Conservation (phyloP, 2,113 vertebrate species). For the Symphodus melops region DNA sequence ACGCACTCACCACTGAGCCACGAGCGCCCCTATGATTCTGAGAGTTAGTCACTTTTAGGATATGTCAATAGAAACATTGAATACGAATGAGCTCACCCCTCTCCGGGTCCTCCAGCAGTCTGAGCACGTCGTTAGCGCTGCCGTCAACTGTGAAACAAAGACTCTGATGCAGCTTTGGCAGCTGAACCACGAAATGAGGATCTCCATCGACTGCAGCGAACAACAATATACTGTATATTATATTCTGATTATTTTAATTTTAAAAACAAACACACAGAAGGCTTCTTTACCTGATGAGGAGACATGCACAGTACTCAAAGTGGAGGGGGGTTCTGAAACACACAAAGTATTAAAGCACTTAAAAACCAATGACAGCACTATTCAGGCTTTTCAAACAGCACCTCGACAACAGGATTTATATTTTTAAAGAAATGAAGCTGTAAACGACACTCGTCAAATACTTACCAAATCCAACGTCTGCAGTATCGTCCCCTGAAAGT, state of each 20-base stretch:
- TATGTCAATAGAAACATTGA: no score
- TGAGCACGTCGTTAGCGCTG: conserved; percentile 81
- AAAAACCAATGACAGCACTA: conserved; percentile 51
- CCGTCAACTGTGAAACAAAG: conserved; percentile 89
- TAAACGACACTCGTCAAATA: neutral
- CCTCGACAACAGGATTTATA: neutral
- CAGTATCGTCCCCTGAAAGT: conserved; percentile 62
- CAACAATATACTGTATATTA: neutral
- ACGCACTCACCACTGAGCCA: no score
- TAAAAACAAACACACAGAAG: neutral
- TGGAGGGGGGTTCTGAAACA: conserved; percentile 65
- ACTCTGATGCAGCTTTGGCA: conserved; percentile 80
- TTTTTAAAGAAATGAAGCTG: neutral
- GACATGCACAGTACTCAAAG: conserved; percentile 54
- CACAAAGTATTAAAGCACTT: conserved; percentile 53
- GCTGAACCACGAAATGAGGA: conserved; percentile 87
- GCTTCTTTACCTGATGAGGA: conserved; percentile 78
- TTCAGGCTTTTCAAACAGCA: neutral
- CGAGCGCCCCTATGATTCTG: no score
- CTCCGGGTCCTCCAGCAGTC: conserved; percentile 83
- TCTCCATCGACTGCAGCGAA: conserved; percentile 86
- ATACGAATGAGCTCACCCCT: conserved; percentile 64
- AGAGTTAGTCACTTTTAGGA: no score
- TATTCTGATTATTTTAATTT: neutral
- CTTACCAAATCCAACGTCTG: conserved; percentile 62